phyloP scores from a whole-genome alignment of 2,113 vertebrate genomes.

The Oriolus oriolus region DNA sequence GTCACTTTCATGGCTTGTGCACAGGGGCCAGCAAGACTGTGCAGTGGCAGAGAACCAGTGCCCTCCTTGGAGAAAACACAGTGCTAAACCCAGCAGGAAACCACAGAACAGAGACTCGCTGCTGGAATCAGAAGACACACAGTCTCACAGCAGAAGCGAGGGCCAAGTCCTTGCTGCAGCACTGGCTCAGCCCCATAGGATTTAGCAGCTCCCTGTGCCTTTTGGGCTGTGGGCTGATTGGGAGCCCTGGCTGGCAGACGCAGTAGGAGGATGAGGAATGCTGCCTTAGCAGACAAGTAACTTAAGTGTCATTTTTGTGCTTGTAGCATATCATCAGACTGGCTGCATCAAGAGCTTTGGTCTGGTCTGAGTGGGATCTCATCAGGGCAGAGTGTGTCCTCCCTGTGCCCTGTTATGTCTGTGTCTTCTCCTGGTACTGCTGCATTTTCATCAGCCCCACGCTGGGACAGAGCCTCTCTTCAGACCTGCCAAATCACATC shows the following conservation, averaged over 20 bases:
- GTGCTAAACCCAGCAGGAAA: neutral
- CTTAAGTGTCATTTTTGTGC: neutral
- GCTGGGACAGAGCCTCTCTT: neutral
- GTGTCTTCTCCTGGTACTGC: neutral
- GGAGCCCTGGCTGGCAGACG: neutral
- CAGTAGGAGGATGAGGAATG: neutral
- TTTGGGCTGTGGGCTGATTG: neutral
- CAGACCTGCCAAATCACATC: neutral
- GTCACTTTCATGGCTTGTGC: rapidly evolving
- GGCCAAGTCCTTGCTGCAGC: neutral
- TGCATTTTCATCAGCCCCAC: neutral
- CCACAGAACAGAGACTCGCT: neutral
- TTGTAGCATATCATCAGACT: neutral
- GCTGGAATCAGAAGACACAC: neutral
- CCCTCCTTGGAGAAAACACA: neutral
- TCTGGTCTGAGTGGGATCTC: neutral
- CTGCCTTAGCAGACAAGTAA: neutral
- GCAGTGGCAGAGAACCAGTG: neutral
- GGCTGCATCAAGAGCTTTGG: neutral
- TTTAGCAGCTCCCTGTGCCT: neutral
- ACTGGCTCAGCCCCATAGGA: neutral
- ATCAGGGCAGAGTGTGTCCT: neutral
- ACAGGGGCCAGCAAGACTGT: neutral
- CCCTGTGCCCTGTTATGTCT: rapidly evolving
- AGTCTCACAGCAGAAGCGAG: neutral